phyloP scores from a whole-genome alignment of 2,797 vertebrate species.

The Allobates femoralis region DNA sequence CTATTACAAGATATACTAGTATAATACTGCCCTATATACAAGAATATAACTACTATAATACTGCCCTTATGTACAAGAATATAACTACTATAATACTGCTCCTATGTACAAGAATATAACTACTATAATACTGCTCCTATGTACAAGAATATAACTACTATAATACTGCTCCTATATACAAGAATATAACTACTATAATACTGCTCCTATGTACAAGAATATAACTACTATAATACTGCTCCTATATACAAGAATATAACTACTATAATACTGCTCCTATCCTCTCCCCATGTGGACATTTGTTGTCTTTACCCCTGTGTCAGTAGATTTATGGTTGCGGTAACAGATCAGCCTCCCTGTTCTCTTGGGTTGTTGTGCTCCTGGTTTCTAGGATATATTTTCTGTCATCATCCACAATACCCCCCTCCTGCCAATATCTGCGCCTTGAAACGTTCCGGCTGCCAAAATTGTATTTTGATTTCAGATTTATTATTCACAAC shows the following conservation, averaged over 20 bases:
- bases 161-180: constrained; percentile 11
- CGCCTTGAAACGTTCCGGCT: not conserved
- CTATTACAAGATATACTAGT: constrained; percentile 7
- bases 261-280: constrained; percentile 3
- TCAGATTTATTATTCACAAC: constrained; percentile 14
- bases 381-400: not conserved
- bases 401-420: not conserved
- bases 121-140: constrained; percentile 11
- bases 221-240: constrained; percentile 16
- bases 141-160: not conserved
- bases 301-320: too few species aligned
- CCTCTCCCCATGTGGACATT: too few species aligned
- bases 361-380: not conserved
- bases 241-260: constrained; percentile 24
- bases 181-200: constrained; percentile 25
- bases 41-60: constrained; percentile 20
- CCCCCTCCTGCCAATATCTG: constrained; percentile 8
- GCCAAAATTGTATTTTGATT: constrained; percentile 6
- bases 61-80: constrained; percentile 8
- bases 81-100: constrained; percentile 19
- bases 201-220: constrained; percentile 6
- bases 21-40: constrained; percentile 10
- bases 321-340: not conserved
- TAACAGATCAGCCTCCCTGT: not conserved
- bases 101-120: constrained; percentile 25